Base-by-base conservation (phyloP, 2,113 vertebrate genomes). In the Emydura subglobosa region DNA sequence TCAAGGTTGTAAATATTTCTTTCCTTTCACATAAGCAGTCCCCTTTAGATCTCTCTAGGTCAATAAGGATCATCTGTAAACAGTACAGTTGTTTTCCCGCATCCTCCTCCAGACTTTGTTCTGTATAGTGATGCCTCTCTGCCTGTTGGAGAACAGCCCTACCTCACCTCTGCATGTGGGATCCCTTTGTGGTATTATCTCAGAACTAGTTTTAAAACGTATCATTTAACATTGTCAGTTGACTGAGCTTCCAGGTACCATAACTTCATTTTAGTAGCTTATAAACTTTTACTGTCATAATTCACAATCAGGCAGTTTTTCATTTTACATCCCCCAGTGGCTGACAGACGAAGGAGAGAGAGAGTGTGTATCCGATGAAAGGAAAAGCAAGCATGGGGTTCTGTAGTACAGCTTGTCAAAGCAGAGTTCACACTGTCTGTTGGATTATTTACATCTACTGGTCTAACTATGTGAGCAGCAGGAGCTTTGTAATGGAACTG, bases 261-360 rank as follows among this genome's bases (percentile, higher is more conserved):
- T 98, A 98, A 97, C 96, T 98, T 98, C 95, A 91, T 97, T 98
- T 98, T 97, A 98, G 97, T 83, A 97, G 98, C 98, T 98, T 97
- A 97, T 98, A 98, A 98, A 98, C 97, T 98, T 98, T 98, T 98
- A 98, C 96, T 95, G 97, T 97, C 95, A 13, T 97, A 97, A 98
- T 98, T 98, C 97, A 97, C 97, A 94, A 97, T 96, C 96, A 96
- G 94, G 87, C 82, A 93, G 87, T 95, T 97, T 98, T 97, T 98
- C 96, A 97, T 95, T 97, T 96, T 90, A 83, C 93, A 95, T 93
- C 96, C 97, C 87, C 95, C 85, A 42, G 95, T 47, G 94, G 90
- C 97, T 82, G 87, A 54, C 49, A 93, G 91, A 97, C 97, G 94
- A 87, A 16, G 24, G 86, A 79, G 90, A 83, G 85, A 74, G 44